These are phyloP conservation scores for Galeopterus variegatus DNA, from an alignment of 2,113 vertebrate genomes.

Conservation along the genomic window DNA sequence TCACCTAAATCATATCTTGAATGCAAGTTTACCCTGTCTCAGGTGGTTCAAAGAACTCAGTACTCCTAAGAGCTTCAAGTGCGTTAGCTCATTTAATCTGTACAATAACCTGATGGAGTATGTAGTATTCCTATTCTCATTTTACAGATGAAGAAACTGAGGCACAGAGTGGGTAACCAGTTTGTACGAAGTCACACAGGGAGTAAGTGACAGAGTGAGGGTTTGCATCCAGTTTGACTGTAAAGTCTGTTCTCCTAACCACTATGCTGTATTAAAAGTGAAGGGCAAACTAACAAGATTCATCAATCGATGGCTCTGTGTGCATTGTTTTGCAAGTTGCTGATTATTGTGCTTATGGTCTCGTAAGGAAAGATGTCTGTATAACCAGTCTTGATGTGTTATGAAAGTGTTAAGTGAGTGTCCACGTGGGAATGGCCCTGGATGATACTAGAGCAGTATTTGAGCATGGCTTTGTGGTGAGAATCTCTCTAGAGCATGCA, in stretches of 20 bases:
- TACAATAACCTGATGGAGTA: background rate
- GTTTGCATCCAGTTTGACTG: constrained; percentile 2
- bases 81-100: constrained; percentile 14
- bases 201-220: constrained; percentile 37
- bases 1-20: background rate
- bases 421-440: background rate
- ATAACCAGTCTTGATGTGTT: constrained; percentile 12
- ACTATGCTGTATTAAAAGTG: background rate
- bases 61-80: background rate
- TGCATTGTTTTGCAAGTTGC: background rate
- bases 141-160: constrained; percentile 23
- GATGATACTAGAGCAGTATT: background rate
- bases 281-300: constrained; percentile 6
- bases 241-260: background rate
- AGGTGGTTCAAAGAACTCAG: constrained; percentile 1
- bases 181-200: constrained; percentile 16
- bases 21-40: background rate
- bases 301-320: background rate
- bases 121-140: background rate
- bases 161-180: background rate
- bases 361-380: background rate
- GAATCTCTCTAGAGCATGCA: background rate
- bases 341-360: background rate
- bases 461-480: background rate
- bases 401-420: background rate